A percentile compares a stretch with the other conserved stretches of the same genome.
Conservation (phyloP, 2,888 invertebrate genomes). For the Metacarcinus magister region DNA sequence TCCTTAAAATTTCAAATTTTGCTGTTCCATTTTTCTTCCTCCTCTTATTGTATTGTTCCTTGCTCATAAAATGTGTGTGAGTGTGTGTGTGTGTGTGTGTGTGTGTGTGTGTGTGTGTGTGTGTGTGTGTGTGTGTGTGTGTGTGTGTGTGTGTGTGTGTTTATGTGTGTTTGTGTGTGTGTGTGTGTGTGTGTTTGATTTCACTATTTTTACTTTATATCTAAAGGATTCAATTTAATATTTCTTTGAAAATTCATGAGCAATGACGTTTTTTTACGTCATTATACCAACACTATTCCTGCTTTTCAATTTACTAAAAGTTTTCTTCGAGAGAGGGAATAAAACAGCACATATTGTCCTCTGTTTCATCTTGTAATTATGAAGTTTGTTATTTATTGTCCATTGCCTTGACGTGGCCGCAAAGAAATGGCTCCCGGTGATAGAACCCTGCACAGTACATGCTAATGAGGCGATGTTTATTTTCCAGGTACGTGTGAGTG, state of each 20-base stretch:
- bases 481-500: conserved; percentile 23
- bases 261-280: no score
- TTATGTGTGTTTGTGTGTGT: no score
- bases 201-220: no score
- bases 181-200: no score
- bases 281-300: no score
- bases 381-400: background rate
- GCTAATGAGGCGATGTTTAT: background rate
- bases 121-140: background rate
- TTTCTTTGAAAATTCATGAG: no score
- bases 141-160: no score
- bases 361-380: background rate
- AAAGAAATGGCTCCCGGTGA: background rate
- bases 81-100: conserved; percentile 21
- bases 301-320: no score
- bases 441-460: background rate
- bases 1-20: background rate
- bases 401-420: background rate
- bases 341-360: background rate
- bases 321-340: no score
- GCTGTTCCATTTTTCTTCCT: background rate
- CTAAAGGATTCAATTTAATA: no score
- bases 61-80: background rate
- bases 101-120: background rate
- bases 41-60: conserved; percentile 9